phyloP scores from a whole-genome alignment of 2,888 invertebrate genomes.

The Ennomos erosarius region DNA sequence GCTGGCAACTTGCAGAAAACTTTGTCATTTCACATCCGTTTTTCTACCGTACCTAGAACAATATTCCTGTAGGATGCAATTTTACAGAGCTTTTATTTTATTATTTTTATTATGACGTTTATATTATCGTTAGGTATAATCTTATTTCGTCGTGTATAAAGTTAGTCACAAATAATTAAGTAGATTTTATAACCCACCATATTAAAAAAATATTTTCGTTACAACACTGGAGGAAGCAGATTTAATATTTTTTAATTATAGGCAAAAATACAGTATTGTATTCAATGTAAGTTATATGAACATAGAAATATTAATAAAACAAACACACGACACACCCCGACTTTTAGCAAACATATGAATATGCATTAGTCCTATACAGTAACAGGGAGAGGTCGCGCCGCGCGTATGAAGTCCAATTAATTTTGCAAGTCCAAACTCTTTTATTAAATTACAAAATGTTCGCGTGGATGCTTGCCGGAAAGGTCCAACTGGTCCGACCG shows the following conservation, averaged over 20 bases:
- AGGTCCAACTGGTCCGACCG: slow-evolving; percentile 30
- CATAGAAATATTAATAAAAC: slow-evolving; percentile 66
- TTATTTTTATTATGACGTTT: no score
- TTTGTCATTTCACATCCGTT: slow-evolving; percentile 53
- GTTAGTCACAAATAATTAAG: no score
- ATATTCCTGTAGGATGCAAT: slow-evolving; percentile 31
- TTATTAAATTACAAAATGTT: slow-evolving; percentile 81
- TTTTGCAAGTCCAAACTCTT: slow-evolving; percentile 77
- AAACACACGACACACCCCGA: slow-evolving; percentile 61
- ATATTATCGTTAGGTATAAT: no score
- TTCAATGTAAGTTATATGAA: slow-evolving; percentile 32
- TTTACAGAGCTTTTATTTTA: no score
- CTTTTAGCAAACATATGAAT: slow-evolving; percentile 80
- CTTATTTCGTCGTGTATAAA: no score
- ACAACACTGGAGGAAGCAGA: no score
- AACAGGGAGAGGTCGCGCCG: slow-evolving; percentile 68
- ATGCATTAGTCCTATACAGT: slow-evolving; percentile 80
- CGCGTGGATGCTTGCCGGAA: slow-evolving; percentile 54
- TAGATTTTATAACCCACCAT: no score
- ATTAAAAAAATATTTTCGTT: no score
- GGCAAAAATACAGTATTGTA: no score
- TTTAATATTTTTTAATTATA: no score
- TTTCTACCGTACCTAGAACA: slow-evolving; percentile 47
- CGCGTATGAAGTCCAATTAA: slow-evolving; percentile 70
- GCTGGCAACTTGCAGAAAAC: slow-evolving; percentile 48